These are phyloP conservation scores for Tapera naevia DNA, from an alignment of 2,797 vertebrate species.

Conservation along the genomic window DNA sequence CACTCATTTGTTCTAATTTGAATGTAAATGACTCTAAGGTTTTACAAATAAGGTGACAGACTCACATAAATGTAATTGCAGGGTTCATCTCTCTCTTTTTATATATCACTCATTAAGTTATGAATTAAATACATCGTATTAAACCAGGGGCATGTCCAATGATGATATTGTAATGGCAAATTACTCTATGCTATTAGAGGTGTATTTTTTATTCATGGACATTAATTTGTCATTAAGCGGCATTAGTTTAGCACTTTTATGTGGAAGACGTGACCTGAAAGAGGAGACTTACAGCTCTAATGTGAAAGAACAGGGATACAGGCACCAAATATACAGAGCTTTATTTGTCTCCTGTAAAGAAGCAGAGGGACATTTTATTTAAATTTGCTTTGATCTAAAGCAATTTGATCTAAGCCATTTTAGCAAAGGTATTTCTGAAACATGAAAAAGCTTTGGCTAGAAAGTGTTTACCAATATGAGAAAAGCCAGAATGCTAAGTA, in stretches of 20 bases:
- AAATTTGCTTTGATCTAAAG: slow-evolving; percentile 19
- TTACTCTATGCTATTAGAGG: slow-evolving; percentile 87
- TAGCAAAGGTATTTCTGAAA: slow-evolving; percentile 36
- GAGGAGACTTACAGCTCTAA: slow-evolving; percentile 72
- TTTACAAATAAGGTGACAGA: slow-evolving; percentile 90
- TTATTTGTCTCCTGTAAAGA: slow-evolving; percentile 32
- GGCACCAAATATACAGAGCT: slow-evolving; percentile 36
- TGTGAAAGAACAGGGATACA: slow-evolving; percentile 59
- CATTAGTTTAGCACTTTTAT: slow-evolving; percentile 89
- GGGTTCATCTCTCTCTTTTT: slow-evolving; percentile 88
- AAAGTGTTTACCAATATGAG: neutral
- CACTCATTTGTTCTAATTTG: slow-evolving; percentile 89
- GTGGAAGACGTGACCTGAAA: slow-evolving; percentile 85
- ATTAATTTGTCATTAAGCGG: slow-evolving; percentile 89
- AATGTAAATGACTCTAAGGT: slow-evolving; percentile 89
- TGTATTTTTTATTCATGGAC: slow-evolving; percentile 90
- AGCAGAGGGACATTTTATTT: neutral
- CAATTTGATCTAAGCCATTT: slow-evolving; percentile 47
- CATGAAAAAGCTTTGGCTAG: slow-evolving; percentile 8
- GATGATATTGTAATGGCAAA: slow-evolving; percentile 91
- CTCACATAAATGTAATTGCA: slow-evolving; percentile 89
- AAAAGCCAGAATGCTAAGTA: slow-evolving; percentile 1
- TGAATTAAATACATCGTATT: slow-evolving; percentile 91
- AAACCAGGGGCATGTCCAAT: slow-evolving; percentile 90
- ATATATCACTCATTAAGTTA: slow-evolving; percentile 90